Evolutionary conservation across 30 jellyfish, hydroid and myxozoan species (phyloP), one percentile per base, ranked within the genome.

Genomic region (Cassiopea xamachana): DNA sequence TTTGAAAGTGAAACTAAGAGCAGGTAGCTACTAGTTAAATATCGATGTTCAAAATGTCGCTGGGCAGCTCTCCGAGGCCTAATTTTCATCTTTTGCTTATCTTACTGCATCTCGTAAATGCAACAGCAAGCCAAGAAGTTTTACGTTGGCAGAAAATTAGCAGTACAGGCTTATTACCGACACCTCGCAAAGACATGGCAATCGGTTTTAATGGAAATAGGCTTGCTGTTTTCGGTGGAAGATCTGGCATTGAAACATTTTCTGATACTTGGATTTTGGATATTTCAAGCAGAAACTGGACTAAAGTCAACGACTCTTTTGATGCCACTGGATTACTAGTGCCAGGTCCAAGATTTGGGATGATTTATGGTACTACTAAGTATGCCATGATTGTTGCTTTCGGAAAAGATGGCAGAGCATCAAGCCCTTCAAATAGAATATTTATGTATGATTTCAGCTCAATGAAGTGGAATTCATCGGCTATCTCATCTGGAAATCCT

Each of bases 181-280:
- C 75, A 7, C 87, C 82, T 64, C 94, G 97, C 1, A 85, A 60
- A 75, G 91, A 91, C 51, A 73, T 61, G 48, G 92, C 97, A 14
- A 73, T 91, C 47, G 97, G 94, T 1, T 85, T 74, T 69, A 91
- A 91, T 55, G 27, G 87, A 71, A 85, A 86, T 39, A 48, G 82
- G 17, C 44, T 91, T 9, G n/a, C 82, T 18, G 19, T 91, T 12
- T 85, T 77, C n/a, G 97, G 97, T 64, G 97, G 97, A 43, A 59
- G 91, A 70, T 61, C 84, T 8, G 49, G 16, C n/a, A 1, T 62
- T 39, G 84, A 46, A 46, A 55, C 74, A 46, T 73, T 84, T 59
- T 45, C 90, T 18, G 97, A 91, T 47, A 91, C 97, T 18, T 91
- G 97, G 97, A 18, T 60, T 59, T 70, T 82, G 51, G 91, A 85